phyloP scores from a whole-genome alignment of 2,797 vertebrate species.

The Luscinia megarhynchos region DNA sequence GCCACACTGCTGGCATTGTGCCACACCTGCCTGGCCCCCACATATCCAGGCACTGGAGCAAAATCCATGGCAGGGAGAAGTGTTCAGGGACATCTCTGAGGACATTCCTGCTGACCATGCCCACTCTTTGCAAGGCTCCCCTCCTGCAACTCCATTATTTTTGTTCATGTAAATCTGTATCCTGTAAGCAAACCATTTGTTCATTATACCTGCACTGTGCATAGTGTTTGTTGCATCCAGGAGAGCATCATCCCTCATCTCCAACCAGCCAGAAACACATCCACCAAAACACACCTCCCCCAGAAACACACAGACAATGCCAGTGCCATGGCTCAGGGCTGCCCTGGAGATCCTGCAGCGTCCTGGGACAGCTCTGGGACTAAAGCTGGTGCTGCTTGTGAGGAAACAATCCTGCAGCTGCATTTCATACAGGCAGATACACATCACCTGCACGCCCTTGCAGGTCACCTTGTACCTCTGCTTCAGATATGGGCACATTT shows the following conservation, averaged over 20 bases:
- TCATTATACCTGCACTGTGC: not conserved
- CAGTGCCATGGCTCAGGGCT: accelerated
- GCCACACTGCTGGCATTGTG: not conserved
- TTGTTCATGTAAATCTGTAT: not conserved
- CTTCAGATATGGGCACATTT: not conserved
- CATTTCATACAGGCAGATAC: accelerated
- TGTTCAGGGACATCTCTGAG: not conserved
- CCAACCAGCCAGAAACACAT: not conserved
- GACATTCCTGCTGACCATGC: not conserved
- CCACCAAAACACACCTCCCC: not conserved
- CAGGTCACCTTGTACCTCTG: not conserved
- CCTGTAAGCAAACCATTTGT: not conserved
- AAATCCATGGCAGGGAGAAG: not conserved
- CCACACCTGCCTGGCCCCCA: not conserved
- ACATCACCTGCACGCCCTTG: not conserved
- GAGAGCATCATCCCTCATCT: not conserved
- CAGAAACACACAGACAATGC: not conserved
- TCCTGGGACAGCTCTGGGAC: not conserved
- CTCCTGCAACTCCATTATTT: not conserved
- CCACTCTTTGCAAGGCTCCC: not conserved
- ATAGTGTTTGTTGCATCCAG: not conserved
- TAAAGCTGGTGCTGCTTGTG: not conserved
- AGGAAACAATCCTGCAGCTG: not conserved
- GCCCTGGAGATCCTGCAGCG: accelerated
- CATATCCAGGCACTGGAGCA: not conserved